Percentiles rank a stretch among this genome's conserved stretches.
Conservation (phyloP, 2,888 invertebrate genomes). For the Xylocampa areola region DNA sequence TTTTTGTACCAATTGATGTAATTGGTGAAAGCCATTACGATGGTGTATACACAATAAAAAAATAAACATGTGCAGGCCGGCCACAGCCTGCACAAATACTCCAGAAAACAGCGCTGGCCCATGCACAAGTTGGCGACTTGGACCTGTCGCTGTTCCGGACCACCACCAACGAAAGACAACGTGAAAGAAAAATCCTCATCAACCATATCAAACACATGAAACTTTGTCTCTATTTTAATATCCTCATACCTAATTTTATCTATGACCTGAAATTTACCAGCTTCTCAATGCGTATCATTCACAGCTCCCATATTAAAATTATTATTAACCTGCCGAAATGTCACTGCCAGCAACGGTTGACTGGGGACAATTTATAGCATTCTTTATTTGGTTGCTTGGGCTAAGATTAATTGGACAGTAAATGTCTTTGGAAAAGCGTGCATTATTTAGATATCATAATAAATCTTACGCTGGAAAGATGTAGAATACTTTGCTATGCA, state of each 20-base stretch:
- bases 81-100: no score
- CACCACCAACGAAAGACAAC: no score
- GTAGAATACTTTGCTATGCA: slow-evolving; percentile 29
- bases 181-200: no score
- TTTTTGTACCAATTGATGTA: no score
- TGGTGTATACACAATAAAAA: no score
- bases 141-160: no score
- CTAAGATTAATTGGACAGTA: slow-evolving; percentile 54
- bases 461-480: slow-evolving; percentile 42
- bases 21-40: no score
- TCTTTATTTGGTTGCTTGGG: slow-evolving; percentile 34
- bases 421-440: slow-evolving; percentile 46
- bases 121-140: no score
- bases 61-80: no score
- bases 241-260: slow-evolving; percentile 4
- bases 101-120: no score
- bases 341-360: slow-evolving; percentile 21
- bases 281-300: slow-evolving; percentile 19
- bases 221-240: background rate
- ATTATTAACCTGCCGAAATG: slow-evolving; percentile 33
- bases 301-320: slow-evolving; percentile 19
- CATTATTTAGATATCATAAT: slow-evolving; percentile 46
- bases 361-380: slow-evolving; percentile 37
- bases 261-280: slow-evolving; percentile 14
- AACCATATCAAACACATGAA: no score